phyloP scores from a whole-genome alignment of 2,797 vertebrate genomes.

The Cuniculus paca region DNA sequence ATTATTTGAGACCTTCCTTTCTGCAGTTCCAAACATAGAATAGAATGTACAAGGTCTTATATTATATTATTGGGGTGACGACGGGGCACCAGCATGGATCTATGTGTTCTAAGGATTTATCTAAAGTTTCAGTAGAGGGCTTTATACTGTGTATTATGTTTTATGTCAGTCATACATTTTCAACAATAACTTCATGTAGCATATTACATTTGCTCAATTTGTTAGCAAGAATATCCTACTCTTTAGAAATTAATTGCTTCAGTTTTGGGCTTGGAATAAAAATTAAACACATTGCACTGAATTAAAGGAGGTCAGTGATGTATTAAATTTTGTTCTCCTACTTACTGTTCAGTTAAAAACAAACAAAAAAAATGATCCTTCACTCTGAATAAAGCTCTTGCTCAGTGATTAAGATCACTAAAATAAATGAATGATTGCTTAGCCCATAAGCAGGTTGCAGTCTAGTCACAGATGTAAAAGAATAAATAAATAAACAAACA shows the following conservation, averaged over 20 bases:
- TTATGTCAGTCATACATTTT: constrained; percentile 1
- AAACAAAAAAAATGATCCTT: not conserved
- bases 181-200: not conserved
- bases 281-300: not conserved
- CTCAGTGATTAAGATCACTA: not conserved
- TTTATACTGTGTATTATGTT: not conserved
- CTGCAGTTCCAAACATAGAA: not conserved
- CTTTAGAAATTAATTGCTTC: constrained; percentile 38
- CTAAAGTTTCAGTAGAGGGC: not conserved
- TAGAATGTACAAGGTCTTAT: not conserved
- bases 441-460: not conserved
- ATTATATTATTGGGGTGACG: too few relatives aligned
- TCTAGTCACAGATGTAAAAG: not conserved
- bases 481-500: not conserved
- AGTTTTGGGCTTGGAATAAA: not conserved
- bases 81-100: accelerated
- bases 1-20: not conserved
- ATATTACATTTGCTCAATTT: constrained; percentile 3
- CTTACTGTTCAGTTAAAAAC: constrained; percentile 11
- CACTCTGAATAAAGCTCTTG: not conserved
- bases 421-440: not conserved
- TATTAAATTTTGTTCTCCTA: not conserved
- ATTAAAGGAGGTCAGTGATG: not conserved
- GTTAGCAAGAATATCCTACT: not conserved
- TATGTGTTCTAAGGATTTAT: not conserved